These are phyloP conservation scores for Hyposmocoma kahamanoa DNA, from an alignment of 1,140 invertebrate species.

Conservation along the genomic window DNA sequence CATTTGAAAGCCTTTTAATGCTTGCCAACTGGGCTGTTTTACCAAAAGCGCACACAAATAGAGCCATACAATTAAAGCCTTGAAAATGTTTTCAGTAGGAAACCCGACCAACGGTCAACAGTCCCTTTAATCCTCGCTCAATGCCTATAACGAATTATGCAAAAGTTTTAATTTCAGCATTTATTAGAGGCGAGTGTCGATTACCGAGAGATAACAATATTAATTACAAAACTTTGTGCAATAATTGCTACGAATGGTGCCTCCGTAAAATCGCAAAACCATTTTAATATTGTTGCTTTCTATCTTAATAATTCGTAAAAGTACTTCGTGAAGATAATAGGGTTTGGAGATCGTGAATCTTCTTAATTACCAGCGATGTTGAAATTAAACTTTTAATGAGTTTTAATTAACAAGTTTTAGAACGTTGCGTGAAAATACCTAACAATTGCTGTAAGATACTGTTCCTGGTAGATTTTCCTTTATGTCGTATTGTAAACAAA, in stretches of 20 bases:
- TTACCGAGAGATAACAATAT: background rate
- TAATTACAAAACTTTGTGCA: constrained; percentile 2
- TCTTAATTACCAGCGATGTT: constrained; percentile 63
- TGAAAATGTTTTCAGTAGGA: too few relatives aligned
- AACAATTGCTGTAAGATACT: constrained; percentile 20
- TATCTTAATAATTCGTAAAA: constrained; percentile 52
- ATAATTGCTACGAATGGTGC: background rate
- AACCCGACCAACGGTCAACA: too few relatives aligned
- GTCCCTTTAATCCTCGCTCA: too few relatives aligned
- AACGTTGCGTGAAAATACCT: constrained; percentile 34
- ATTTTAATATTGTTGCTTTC: constrained; percentile 44
- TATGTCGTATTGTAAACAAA: constrained; percentile 10
- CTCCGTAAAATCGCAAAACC: background rate
- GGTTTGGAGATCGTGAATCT: constrained; percentile 58
- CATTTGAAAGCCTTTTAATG: too few relatives aligned
- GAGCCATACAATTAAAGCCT: too few relatives aligned
- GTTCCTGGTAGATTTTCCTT: constrained; percentile 12
- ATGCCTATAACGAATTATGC: too few relatives aligned
- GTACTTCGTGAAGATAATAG: constrained; percentile 50
- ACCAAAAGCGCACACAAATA: too few relatives aligned
- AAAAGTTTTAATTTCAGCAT: background rate
- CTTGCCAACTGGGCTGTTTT: too few relatives aligned
- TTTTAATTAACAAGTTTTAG: constrained; percentile 63
- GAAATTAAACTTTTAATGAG: constrained; percentile 61
- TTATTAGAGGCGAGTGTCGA: background rate